Evolutionary conservation across 2,113 vertebrate species (phyloP), one percentile per base, ranked within the genome.

Genomic region (Bucco capensis): DNA sequence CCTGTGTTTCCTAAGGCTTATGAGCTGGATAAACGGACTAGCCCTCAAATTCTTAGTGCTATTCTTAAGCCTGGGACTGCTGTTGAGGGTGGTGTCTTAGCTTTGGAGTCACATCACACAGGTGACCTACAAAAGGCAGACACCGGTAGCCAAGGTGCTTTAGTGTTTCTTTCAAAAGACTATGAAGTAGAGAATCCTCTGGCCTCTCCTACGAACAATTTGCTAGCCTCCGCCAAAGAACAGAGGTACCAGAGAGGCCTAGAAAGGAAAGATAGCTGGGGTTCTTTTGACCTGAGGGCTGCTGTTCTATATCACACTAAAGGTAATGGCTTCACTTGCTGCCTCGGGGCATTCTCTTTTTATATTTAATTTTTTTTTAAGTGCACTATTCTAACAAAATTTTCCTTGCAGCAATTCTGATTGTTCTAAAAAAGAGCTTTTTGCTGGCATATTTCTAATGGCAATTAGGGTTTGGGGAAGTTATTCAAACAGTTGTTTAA

Each of bases 231-330:
- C 66, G 96, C 98, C 97, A 98, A 98, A 98, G 98, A 98, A 96
- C 98, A 98, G 96, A 97, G 97, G 97, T 98, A 97, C 97, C 97
- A 98, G 97, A 98, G 98, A 98, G 98, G 98, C 98, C 97, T 98
- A 98, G 98, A 98, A 98, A 98, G 98, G 92, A 98, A 98, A 97
- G 98, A 98, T 97, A 98, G 98, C 98, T 98, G 97, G 98, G 98
- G 98, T 89, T 97, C 98, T 96, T 99, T 99, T 97, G 98, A 99
- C 96, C 94, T 98, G 97, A 98, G 98, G 98, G 98, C 98, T 98
- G 99, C 99, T 98, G 98, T 99, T 98, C 96, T 98, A 97, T 99
- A 99, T 98, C 99, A 99, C 98, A 98, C 98, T 98, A 99, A 99
- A 99, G 98, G 99, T 99, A 99, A 98, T 70, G 84, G 53, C 31